A percentile compares a stretch with the other conserved stretches of the same genome.
phyloP scores from a whole-genome alignment of 2,888 invertebrate species.

The Heterodera filipjevi region DNA sequence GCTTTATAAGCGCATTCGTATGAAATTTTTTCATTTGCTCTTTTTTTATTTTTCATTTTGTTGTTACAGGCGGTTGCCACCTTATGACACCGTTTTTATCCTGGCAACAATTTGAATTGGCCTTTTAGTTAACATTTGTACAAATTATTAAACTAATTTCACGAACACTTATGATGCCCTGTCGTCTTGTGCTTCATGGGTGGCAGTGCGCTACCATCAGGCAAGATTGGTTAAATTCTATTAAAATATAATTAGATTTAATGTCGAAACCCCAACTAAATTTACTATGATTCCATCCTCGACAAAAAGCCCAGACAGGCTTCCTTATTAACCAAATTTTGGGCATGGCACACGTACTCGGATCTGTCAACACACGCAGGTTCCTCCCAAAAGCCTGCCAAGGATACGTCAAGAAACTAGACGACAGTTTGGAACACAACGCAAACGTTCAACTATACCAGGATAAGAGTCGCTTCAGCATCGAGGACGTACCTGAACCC shows the following conservation, averaged over 20 bases:
- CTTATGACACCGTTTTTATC: neutral
- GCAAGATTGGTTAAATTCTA: neutral
- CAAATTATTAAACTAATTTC: neutral
- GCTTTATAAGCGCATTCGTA: no score
- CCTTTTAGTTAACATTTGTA: neutral
- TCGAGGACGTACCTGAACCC: neutral
- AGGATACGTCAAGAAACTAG: neutral
- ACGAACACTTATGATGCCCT: neutral
- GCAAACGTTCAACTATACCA: neutral
- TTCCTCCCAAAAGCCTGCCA: neutral
- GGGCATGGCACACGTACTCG: no score
- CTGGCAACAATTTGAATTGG: neutral
- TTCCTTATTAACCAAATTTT: neutral
- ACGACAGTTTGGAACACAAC: neutral
- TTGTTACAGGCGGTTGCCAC: neutral
- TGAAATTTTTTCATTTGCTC: no score
- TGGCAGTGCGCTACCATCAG: neutral
- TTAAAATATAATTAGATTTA: neutral
- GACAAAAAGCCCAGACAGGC: neutral
- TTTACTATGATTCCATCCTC: neutral
- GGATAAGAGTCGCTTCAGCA: neutral
- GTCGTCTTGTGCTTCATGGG: constrained; percentile 8
- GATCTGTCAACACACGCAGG: no score
- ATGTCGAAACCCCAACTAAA: neutral
- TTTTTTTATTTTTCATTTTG: neutral